A percentile compares a stretch with the other conserved stretches of the same genome.
phyloP scores from a whole-genome alignment of 2,113 vertebrate species.

The Camarhynchus parvulus region DNA sequence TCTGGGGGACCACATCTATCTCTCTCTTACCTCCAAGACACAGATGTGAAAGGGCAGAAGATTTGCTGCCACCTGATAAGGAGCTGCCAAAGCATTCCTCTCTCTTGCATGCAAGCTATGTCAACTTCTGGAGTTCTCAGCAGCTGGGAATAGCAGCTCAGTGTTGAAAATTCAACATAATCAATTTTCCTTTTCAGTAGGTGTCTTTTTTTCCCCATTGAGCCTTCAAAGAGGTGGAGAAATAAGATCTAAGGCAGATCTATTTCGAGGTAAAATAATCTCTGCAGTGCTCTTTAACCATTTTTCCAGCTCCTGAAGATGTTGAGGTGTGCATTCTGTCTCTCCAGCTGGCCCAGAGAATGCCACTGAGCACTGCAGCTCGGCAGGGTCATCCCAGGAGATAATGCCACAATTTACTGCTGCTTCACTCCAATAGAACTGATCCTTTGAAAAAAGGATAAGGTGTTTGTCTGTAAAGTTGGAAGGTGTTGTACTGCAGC shows the following conservation, averaged over 20 bases:
- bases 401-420: not conserved
- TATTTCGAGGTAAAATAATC: not conserved
- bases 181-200: not conserved
- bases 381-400: not conserved
- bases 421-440: not conserved
- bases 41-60: not conserved
- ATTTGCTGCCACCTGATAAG: not conserved
- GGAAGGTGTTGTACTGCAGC: not conserved
- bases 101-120: not conserved
- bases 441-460: not conserved
- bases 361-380: not conserved
- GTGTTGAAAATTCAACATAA: not conserved
- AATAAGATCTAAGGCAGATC: not conserved
- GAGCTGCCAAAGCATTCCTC: not conserved
- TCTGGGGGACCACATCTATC: not conserved
- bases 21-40: not conserved
- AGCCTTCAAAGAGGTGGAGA: not conserved
- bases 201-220: not conserved
- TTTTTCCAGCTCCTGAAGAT: not conserved
- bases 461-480: not conserved
- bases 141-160: not conserved
- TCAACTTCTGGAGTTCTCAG: not conserved
- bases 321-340: not conserved
- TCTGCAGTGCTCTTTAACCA: not conserved
- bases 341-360: not conserved